Base-by-base conservation (phyloP, 2,113 vertebrate species). In the Epinephelus moara region DNA sequence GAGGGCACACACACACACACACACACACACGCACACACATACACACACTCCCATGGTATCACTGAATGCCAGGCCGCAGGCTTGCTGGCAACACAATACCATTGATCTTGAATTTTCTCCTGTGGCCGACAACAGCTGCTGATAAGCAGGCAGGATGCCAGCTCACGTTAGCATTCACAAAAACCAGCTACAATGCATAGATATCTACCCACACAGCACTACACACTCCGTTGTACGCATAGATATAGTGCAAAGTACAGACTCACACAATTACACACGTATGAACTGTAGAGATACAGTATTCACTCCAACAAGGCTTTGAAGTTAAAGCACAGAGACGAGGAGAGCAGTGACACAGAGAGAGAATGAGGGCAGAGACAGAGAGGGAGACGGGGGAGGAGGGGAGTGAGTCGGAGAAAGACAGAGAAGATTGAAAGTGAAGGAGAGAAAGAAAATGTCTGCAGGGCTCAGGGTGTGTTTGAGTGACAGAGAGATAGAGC, bases 371-470 rank as follows among this genome's bases (percentile, higher is more conserved):
- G 73, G 56, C 70, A 90, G 84, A 61, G 80, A 70, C 14, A 47
- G 74, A 70, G 81, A 80, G 11, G 47, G 70, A 66, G 68, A 40
- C 64, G 52, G 40, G 67, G 57, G 64, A 70, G 45, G 69, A 21
- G 13, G 70, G 17, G 55, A 66, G 47, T 30, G 66, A 81, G 68
- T 25, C 49, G 63, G 47, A 75, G 75, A 53, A 37, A 59, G 60
- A 62, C 56, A 78, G 70, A 68, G 78, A 72, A 42, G 37, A 73
- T 75, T 76, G 59, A 63, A 78, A 84, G 72, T 56, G 56, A 85
- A 67, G 78, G 56, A 78, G 50, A 82, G 71, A 84, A 61, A 80
- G 69, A 64, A 79, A 88, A 84, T 90, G 75, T 87, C 92, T 80
- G 70, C 77, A 86, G 85, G 89, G 84, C 84, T 91, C 75, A 72